Evolutionary conservation across 1,140 invertebrate genomes (phyloP).

Genomic region (Platorchestia sp.): DNA sequence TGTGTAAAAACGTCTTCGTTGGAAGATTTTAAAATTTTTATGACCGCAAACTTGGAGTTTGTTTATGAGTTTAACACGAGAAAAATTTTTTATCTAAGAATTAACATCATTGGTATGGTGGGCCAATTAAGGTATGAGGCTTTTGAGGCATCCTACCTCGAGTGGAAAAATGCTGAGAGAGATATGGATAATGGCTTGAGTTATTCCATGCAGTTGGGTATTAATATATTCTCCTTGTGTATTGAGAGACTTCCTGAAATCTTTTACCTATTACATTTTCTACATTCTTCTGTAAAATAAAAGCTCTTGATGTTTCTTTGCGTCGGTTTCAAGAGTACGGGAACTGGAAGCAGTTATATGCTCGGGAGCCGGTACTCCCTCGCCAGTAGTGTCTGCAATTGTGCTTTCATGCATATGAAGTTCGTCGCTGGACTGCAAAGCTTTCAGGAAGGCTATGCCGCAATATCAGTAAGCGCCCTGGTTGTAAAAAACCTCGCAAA

Average conservation of each 20-base stretch:
- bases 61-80: too few relatives aligned
- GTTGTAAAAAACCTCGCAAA: slow-evolving; percentile 8
- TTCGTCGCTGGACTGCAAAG: neutral
- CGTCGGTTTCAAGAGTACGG: neutral
- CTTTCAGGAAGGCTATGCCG: slow-evolving; percentile 5
- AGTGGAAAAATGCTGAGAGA: neutral
- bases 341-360: neutral
- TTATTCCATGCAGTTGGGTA: too few relatives aligned
- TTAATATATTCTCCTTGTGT: too few relatives aligned
- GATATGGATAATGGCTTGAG: too few relatives aligned
- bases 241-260: too few relatives aligned
- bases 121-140: too few relatives aligned
- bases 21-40: too few relatives aligned
- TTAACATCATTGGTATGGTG: too few relatives aligned
- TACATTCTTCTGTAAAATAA: neutral
- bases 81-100: too few relatives aligned
- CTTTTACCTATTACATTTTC: neutral
- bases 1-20: too few relatives aligned
- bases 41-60: too few relatives aligned
- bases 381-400: neutral
- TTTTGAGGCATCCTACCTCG: neutral
- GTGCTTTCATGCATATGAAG: neutral
- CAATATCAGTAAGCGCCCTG: slow-evolving; percentile 6
- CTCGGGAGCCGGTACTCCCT: neutral
- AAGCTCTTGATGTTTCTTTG: neutral